Percentiles rank a stretch among this genome's conserved stretches.
Evolutionary conservation across 2,888 invertebrate genomes (phyloP).

Genomic region (Plemyria rubiginata): DNA sequence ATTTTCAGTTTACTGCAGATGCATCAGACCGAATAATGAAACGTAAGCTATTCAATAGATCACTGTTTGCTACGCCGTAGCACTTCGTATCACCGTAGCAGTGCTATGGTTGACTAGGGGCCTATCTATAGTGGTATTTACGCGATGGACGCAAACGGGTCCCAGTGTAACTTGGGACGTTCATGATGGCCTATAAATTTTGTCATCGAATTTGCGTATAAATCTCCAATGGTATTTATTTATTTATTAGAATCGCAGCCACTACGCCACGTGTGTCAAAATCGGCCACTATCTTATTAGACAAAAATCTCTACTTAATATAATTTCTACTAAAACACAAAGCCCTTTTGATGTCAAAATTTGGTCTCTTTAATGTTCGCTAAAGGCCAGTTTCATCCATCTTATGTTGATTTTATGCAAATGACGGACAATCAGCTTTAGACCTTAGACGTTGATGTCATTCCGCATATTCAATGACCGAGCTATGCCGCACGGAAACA

Average conservation of each 20-base stretch:
- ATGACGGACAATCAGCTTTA: slow-evolving; percentile 31
- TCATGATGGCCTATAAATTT: slow-evolving; percentile 17
- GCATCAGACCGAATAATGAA: slow-evolving; percentile 29
- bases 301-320: too few species aligned
- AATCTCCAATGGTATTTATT: background rate
- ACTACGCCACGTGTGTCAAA: too few species aligned
- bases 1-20: slow-evolving; percentile 1
- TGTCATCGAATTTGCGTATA: background rate
- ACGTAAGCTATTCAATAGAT: slow-evolving; percentile 39
- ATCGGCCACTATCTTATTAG: too few species aligned
- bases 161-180: slow-evolving; percentile 22
- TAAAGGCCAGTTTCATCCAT: slow-evolving; percentile 13
- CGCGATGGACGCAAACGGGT: slow-evolving; percentile 39
- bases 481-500: slow-evolving; percentile 30
- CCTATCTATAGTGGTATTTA: slow-evolving; percentile 40
- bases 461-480: slow-evolving; percentile 36
- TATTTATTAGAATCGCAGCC: too few species aligned
- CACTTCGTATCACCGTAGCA: slow-evolving; percentile 23
- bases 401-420: slow-evolving; percentile 28
- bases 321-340: background rate
- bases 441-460: slow-evolving; percentile 32
- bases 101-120: slow-evolving; percentile 34
- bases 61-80: slow-evolving; percentile 40
- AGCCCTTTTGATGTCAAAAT: slow-evolving; percentile 5
- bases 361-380: slow-evolving; percentile 6